Evolutionary conservation across 2,113 vertebrate species (phyloP).

Genomic region (Anhinga rufa): DNA sequence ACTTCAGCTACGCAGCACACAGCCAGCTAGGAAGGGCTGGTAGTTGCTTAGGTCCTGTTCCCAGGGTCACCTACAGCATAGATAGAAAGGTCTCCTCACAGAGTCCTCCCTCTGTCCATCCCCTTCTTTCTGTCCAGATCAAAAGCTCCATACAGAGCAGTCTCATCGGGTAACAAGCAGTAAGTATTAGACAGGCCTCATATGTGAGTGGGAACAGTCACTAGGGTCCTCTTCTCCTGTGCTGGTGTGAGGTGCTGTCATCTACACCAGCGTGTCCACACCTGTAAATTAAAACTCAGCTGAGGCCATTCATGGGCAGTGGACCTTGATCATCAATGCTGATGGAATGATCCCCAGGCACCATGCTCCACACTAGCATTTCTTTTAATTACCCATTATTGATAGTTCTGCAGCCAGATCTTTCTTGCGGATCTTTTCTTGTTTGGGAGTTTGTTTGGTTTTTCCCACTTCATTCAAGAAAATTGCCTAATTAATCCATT

Average conservation of each 20-base stretch:
- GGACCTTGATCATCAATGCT: no score
- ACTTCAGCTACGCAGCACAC: background rate
- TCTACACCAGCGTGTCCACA: background rate
- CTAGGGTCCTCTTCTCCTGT: background rate
- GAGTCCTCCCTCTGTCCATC: background rate
- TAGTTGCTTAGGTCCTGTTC: background rate
- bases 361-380: no score
- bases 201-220: no score
- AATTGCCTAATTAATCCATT: background rate
- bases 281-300: background rate
- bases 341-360: background rate
- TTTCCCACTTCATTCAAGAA: background rate
- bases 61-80: background rate
- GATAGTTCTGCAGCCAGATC: background rate
- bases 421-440: background rate
- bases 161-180: background rate
- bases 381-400: background rate
- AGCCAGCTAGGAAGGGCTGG: background rate
- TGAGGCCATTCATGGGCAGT: background rate
- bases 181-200: rapidly evolving
- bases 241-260: background rate
- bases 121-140: background rate
- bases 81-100: background rate
- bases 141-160: background rate
- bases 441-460: background rate